Percentiles rank a stretch among this genome's conserved stretches.
Conservation (phyloP, 2,888 invertebrate genomes). For the Teleogryllus oceanicus region DNA sequence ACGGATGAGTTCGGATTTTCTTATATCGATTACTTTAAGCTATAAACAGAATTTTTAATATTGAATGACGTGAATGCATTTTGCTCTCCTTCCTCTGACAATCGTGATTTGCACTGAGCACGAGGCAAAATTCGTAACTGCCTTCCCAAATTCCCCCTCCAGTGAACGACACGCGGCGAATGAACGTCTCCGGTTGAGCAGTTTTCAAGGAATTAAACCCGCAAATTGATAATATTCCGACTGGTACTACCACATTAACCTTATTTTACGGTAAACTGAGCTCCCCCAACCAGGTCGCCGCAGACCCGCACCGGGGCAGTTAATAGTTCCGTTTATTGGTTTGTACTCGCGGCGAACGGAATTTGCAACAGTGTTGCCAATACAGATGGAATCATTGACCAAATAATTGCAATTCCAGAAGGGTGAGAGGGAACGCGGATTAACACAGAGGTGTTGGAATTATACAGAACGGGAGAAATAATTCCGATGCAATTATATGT, state of each 20-base stretch:
- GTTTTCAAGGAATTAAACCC: conserved; percentile 6
- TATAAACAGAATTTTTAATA: no score
- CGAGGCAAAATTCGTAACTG: background rate
- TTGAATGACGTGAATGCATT: no score
- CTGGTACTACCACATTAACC: conserved; percentile 32
- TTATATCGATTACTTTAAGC: no score
- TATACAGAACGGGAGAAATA: conserved; percentile 1
- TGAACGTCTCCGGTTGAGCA: background rate
- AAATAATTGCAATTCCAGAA: conserved; percentile 32
- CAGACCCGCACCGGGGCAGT: background rate
- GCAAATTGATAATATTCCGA: conserved; percentile 27
- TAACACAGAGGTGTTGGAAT: conserved; percentile 4
- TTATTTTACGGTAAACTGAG: conserved; percentile 29
- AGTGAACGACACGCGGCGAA: background rate
- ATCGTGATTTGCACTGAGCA: no score
- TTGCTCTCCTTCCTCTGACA: no score
- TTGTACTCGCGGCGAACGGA: background rate
- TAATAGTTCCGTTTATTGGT: conserved; percentile 11
- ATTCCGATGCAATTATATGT: conserved; percentile 10
- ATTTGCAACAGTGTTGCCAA: conserved; percentile 21
- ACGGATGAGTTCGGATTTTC: no score
- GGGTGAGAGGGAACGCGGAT: background rate
- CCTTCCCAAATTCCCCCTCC: background rate
- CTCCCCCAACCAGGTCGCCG: conserved; percentile 9
- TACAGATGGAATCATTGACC: conserved; percentile 33